Evolutionary conservation across 23 tunicate genomes (phyloP), one percentile per base, ranked within the genome.

Genomic region (Halocynthia aurantium): DNA sequence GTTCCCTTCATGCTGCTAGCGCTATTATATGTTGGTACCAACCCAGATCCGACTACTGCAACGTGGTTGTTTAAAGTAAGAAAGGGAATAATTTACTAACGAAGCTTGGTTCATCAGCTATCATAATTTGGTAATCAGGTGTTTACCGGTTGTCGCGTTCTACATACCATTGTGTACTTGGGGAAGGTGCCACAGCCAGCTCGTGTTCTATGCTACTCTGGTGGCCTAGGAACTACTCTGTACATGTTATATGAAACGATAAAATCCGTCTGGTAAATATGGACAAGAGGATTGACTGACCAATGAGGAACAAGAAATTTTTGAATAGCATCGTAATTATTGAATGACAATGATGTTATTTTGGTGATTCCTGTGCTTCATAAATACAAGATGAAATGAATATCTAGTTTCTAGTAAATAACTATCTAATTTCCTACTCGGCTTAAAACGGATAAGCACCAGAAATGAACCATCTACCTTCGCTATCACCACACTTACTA

Each of bases 1-100:
- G 63, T 92, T 52, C 98, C 98, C 0, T 92, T 92, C 55, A 79
- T 82, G 18, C 54, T 92, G 54, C 71, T 92, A 31, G 86, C 82
- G 8, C 62, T 92, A 44, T 7, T 86, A 69, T 86, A 82, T 51
- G 78, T 86, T 8, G 77, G 68, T 6, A 83, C 78, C 63, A 80
- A 86, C 9, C 98, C 98, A 6, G 80, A 78, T 52, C 75, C 81
- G 7, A 71, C 69, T 6, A 67, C 82, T 71, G 98, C 92, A 8
- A 52, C 82, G 10, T 82, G 76, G 82, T 85, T 87, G 40, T 92
- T 92, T 70, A 82, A 78, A 85, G 98, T 92, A 72, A 52, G 70
- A 58, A 21, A 11, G 44, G 1, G 4, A 31, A 31, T 31, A 31
- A 31, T 31, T 31, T 31, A 31, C 44, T 31, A 31, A 1, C 44